A percentile compares a stretch with the other conserved stretches of the same genome.
These are phyloP conservation scores for Rousettus madagascariensis DNA, from an alignment of 2,797 vertebrate genomes.

Conservation along the genomic window DNA sequence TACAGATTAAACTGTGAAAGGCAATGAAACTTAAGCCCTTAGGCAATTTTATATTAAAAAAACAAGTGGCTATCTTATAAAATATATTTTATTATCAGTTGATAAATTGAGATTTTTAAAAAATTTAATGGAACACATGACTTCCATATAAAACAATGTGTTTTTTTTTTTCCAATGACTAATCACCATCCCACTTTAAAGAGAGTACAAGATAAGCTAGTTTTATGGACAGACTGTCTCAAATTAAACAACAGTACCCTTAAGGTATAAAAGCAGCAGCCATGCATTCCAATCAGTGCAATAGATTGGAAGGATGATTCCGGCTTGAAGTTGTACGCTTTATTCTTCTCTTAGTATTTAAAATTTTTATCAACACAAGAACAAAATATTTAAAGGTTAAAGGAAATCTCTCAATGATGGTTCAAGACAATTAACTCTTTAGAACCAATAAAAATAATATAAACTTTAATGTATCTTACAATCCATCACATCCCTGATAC, in stretches of 20 bases:
- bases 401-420: background rate
- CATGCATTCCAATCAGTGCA: background rate
- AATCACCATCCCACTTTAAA: background rate
- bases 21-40: constrained; percentile 69
- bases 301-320: background rate
- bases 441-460: constrained; percentile 14
- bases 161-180: background rate
- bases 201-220: background rate
- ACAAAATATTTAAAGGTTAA: constrained; percentile 29
- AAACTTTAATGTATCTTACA: background rate
- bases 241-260: background rate
- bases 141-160: constrained; percentile 28
- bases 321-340: background rate
- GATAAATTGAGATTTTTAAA: background rate
- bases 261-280: background rate
- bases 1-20: constrained; percentile 75
- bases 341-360: background rate
- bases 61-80: constrained; percentile 21
- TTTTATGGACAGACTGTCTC: constrained; percentile 1
- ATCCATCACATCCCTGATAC: background rate
- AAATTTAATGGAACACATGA: background rate
- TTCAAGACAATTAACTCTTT: constrained; percentile 10
- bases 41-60: constrained; percentile 41
- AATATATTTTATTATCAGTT: constrained; percentile 40
- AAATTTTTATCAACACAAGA: background rate